Conservation (phyloP, 2,113 vertebrate species). For the Oreochromis niloticus region DNA sequence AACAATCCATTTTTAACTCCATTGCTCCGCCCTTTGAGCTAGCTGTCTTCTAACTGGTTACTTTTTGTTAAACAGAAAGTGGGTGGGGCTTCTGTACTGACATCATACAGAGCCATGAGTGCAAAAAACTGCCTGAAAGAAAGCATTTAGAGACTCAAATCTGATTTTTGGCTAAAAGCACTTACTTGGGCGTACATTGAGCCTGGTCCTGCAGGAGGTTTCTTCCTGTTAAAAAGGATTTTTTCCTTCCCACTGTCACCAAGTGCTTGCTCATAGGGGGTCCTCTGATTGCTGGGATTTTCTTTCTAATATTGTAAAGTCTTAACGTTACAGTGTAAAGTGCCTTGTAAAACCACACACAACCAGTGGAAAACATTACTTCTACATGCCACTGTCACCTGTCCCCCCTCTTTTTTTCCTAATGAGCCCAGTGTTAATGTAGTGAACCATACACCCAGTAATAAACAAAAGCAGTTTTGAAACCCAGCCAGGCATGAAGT, state of each 20-base stretch:
- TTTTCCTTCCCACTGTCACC: background rate
- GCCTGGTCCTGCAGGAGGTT: background rate
- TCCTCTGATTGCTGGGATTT: background rate
- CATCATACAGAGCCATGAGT: background rate
- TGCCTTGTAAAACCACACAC: background rate
- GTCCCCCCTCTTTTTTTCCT: background rate
- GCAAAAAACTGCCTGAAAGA: background rate
- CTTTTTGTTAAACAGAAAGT: background rate
- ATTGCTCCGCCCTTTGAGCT: background rate
- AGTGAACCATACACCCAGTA: background rate
- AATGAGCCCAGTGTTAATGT: background rate
- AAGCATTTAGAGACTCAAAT: background rate
- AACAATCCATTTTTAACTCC: background rate
- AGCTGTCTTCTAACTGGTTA: background rate
- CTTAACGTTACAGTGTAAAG: background rate
- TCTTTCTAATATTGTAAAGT: background rate
- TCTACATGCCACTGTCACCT: background rate
- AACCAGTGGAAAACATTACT: background rate
- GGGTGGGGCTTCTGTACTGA: background rate
- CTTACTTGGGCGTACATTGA: fast-evolving
- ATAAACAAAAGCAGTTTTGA: background rate
- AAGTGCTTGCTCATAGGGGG: background rate
- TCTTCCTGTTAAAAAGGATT: background rate
- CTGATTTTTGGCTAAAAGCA: background rate
- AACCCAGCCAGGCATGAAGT: background rate